Base-by-base conservation (phyloP, 2,888 invertebrate genomes). In the Drosophila imparisetae region DNA sequence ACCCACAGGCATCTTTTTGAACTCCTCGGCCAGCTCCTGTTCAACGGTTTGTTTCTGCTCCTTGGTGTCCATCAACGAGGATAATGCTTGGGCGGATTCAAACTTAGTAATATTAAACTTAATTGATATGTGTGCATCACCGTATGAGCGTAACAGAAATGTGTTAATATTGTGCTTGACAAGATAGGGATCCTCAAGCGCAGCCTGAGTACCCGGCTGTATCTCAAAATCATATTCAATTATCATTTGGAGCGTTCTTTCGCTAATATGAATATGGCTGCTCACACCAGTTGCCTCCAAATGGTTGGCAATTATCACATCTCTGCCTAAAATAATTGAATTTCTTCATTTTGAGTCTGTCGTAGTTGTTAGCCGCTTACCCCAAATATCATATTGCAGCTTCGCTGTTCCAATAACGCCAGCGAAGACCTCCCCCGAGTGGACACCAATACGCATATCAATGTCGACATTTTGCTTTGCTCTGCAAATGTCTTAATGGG, bases 311-410 rank as follows among this genome's bases (percentile, higher is more conserved):
- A 98, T 96, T 27, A 97, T 96, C 11, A 98, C 98, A 93, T 99
- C 98, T 71, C 95, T 94, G 86, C 82, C 82, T 83, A 27, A 21
- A 10, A 11, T 2, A 5, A 54, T 36, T 30, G 0, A 11, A 4
- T 45, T 15, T 24, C 24, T 15, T 18, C 4, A 45, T 8, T 0
- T 45, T 24, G 15, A 15, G 24, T 45, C 15, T 1, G 15, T 53
- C 4, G 8, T 6, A 24, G 5, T 13, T 4, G 0, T n/a, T 6
- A 18, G 18, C 0, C 38, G 18, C 91, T 96, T 96, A 0, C 97
- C 97, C 97, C 98, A 99, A 75, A 99, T 96, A 91, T 99, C 99
- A 91, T 96, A 99, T 92, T 99, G 98, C 96, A 98, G 98, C 93
- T 99, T 99, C 74, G 96, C 95, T 13, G 96, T 95, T 0, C 99